A percentile compares a stretch with the other conserved stretches of the same genome.
These are phyloP conservation scores for Pantherophis guttatus DNA, from an alignment of 2,113 vertebrate genomes.

Conservation along the genomic window DNA sequence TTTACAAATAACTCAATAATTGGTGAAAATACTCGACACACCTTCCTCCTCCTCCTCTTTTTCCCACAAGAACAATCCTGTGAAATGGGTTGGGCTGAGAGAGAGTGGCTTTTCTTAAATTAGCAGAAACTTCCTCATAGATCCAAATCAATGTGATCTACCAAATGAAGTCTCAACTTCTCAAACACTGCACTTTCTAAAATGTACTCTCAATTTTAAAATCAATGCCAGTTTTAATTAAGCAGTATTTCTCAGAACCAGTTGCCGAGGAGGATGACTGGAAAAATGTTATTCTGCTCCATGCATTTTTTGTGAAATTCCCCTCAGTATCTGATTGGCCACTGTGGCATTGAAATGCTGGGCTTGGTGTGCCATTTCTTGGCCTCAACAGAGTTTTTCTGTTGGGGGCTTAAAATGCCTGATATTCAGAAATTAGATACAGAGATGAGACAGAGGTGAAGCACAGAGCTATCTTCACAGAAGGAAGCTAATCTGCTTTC, in stretches of 20 bases:
- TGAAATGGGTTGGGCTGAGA: neutral
- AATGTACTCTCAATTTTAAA: neutral
- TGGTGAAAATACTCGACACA: neutral
- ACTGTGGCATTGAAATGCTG: neutral
- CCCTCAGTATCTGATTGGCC: neutral
- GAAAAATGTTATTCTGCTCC: neutral
- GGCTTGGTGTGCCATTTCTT: neutral
- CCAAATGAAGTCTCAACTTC: neutral
- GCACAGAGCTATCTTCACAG: neutral
- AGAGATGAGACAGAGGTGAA: neutral
- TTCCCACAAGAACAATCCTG: neutral
- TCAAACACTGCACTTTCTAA: neutral
- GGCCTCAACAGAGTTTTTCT: neutral
- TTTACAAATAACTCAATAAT: neutral
- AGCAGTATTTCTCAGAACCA: neutral
- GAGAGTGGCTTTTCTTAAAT: neutral
- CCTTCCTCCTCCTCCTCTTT: neutral
- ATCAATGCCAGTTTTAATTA: neutral
- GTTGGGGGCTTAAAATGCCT: neutral
- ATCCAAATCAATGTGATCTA: neutral
- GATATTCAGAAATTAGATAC: neutral
- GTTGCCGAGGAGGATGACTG: neutral
- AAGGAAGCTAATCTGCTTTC: neutral
- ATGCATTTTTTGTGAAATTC: neutral
- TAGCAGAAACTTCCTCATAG: neutral